Evolutionary conservation across 2,113 vertebrate species (phyloP), one percentile per base, ranked within the genome.

Genomic region (Ia io): DNA sequence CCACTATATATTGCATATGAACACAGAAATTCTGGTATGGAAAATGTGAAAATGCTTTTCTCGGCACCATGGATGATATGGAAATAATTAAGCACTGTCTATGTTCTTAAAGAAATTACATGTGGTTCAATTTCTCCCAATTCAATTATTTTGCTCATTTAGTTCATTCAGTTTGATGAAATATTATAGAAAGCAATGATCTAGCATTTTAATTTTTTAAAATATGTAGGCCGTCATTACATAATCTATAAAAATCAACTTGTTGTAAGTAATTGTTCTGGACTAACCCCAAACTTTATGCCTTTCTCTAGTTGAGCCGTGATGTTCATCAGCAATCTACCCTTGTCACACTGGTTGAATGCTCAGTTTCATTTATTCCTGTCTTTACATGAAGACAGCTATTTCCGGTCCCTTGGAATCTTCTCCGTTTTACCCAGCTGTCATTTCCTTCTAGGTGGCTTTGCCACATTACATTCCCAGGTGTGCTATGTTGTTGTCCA

Each of bases 91-190:
- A 85, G 84, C 83, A 84, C 37, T 49, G 35, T 78, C 16, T 93
- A 44, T 76, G 40, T 95, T 89, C 67, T 78, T 90, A n/a, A 96
- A 92, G 71, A 92, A 94, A 92, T 85, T 84, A 82, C 23, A 92
- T 65, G n/a, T n/a, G 53, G 51, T 49, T 90, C 88, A 63, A 88
- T 95, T 89, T 94, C 37, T 96, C 73, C 73, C 61, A 91, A 93
- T 83, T 88, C 70, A 83, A 94, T 95, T 88, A 94, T 88, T 94
- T 95, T 79, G n/a, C 20, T 63, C 67, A 82, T 88, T 96, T 88
- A 77, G 5, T 76, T 67, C 23, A 94, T 74, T 35, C 37, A 40
- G 59, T 79, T 84, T 91, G 53, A 67, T 88, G 37, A 63, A 63
- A 32, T 53, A 63, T 90, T 90, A 83, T 3, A 95, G 32, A 95